Base-by-base conservation (phyloP, 2,797 vertebrate species). In the Rhinoraja longicauda region DNA sequence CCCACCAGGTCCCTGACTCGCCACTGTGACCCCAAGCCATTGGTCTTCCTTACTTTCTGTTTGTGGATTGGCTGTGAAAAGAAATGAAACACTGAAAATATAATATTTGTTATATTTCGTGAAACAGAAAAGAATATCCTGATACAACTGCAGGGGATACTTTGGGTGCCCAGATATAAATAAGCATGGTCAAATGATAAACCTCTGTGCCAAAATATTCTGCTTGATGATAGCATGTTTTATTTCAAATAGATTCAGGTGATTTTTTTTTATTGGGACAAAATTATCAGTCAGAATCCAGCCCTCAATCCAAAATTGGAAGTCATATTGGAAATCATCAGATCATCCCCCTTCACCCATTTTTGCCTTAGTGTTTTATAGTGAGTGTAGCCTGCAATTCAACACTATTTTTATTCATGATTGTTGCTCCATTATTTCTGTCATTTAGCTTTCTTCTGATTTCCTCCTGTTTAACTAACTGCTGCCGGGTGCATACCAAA, bases 21-120 rank as follows among this genome's bases (percentile, higher is more conserved):
- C 97, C 95, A 99, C 97, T 0, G 98, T 98, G 95, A 99, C 98
- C 1, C 98, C 98, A 26, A 99, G 96, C 98, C 98, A 99, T 98
- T 99, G 99, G 94, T 97, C 97, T 94, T 99, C 97, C 73, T 99
- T 97, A 93, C 97, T 97, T 95, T 98, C 98, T 12, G 93, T 95
- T 59, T 93, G 93, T 0, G 96, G 95, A 59, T 95, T 95, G 88
- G 96, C 98, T 99, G 39, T 75, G 45, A 13, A 73, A 92, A 75
- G 24, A 75, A 73, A 88, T 88, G 9, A 36, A 3, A 1, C 21
- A 17, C 7, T 88, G 59, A 67, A 67, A 36, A 67, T 21, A 1
- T 32, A 32, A 24, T 10, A 88, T n/a, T 32, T 9, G 15, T 67
- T 88, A 12, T 17, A 67, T 32, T 9, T 32, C 19, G 39, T 88